Conservation (phyloP, 2,113 vertebrate species). For the Microtus montanus region DNA sequence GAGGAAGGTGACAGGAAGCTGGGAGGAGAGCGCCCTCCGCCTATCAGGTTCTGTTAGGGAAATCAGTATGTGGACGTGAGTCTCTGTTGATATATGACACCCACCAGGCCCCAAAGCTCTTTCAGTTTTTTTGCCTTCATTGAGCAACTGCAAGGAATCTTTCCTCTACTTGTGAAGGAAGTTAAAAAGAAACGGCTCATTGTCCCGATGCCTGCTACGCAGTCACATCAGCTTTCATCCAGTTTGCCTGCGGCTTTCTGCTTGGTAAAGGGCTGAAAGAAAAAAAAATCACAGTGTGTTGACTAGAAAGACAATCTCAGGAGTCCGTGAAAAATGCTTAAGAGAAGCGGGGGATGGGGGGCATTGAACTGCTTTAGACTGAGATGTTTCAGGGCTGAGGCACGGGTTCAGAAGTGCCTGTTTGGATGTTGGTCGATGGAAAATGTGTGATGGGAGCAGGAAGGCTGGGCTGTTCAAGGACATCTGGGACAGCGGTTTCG, state of each 20-base stretch:
- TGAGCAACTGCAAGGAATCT: neutral
- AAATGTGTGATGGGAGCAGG: slow-evolving; percentile 41
- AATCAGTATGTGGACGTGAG: neutral
- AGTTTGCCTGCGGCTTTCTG: neutral
- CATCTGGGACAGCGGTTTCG: slow-evolving; percentile 77
- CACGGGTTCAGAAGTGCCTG: neutral
- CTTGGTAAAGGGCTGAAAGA: neutral
- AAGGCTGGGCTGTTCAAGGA: slow-evolving; percentile 41
- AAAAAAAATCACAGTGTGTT: neutral
- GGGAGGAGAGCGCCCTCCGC: neutral
- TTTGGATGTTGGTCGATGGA: slow-evolving; percentile 36
- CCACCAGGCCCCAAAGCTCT: neutral
- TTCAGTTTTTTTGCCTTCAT: neutral
- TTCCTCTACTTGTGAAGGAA: neutral
- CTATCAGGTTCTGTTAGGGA: neutral
- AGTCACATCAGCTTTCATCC: neutral
- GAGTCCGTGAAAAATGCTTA: neutral
- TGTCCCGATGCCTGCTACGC: too few relatives aligned
- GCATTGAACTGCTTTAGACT: neutral
- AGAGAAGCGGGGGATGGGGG: neutral
- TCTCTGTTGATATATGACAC: neutral
- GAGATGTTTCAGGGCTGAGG: neutral
- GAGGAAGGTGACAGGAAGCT: too few relatives aligned
- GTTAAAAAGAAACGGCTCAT: neutral
- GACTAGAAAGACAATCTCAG: neutral